Percentiles rank a stretch among this genome's conserved stretches.
Evolutionary conservation across 2,113 vertebrate genomes (phyloP).

Genomic region (Hemicordylus capensis): DNA sequence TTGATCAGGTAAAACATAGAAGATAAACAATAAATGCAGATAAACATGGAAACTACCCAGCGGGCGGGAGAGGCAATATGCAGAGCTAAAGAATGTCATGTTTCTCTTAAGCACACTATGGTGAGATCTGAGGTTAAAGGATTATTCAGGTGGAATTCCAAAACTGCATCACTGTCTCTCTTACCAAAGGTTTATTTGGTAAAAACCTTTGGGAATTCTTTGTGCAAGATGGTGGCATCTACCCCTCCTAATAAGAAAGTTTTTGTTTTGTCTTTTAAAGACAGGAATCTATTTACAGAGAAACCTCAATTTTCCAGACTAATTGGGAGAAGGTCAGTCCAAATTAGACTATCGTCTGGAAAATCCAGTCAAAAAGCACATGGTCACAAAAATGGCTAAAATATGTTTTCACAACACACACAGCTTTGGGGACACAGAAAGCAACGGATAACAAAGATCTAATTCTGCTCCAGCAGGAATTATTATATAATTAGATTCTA

Average conservation of each 20-base stretch:
- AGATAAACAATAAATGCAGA: background rate
- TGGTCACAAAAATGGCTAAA: too few species aligned
- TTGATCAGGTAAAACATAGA: conserved; percentile 8
- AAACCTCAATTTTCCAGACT: too few species aligned
- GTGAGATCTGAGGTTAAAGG: background rate
- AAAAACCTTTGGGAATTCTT: background rate
- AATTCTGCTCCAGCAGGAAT: too few species aligned
- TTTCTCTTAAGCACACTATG: background rate
- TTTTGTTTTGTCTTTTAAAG: background rate
- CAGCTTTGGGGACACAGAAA: too few species aligned
- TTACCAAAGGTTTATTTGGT: background rate
- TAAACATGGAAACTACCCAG: background rate
- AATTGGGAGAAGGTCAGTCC: too few species aligned
- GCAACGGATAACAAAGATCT: too few species aligned
- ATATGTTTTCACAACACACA: too few species aligned
- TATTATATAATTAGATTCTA: too few species aligned
- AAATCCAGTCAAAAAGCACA: too few species aligned
- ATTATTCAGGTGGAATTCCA: background rate
- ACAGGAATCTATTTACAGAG: too few species aligned
- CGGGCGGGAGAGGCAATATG: background rate
- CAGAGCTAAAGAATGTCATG: background rate
- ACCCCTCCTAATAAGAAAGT: background rate
- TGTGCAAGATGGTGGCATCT: background rate
- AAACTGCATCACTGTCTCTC: too few species aligned
- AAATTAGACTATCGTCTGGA: too few species aligned